Evolutionary conservation across 2,113 vertebrate genomes (phyloP).

Genomic region (Hemiprocne comata): DNA sequence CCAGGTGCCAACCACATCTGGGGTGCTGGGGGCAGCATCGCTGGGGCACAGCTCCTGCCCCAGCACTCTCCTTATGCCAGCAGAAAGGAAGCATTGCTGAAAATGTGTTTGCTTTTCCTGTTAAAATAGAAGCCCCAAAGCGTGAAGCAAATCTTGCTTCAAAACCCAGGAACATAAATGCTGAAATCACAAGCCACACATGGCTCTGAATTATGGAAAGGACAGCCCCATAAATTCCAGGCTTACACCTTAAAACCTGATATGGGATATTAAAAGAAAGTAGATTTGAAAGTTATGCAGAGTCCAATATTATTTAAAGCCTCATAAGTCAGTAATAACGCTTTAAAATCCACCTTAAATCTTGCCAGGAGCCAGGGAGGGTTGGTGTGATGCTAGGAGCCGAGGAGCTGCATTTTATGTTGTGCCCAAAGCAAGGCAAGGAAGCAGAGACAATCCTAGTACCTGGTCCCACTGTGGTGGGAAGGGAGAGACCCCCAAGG

Average conservation of each 20-base stretch:
- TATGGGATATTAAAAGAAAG: conserved; percentile 13
- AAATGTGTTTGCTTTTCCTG: not conserved
- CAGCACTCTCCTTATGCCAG: fast-evolving
- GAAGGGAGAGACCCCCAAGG: too few relatives aligned
- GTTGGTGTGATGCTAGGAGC: not conserved
- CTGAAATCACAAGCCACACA: not conserved
- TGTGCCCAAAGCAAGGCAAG: too few relatives aligned
- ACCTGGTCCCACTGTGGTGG: too few relatives aligned
- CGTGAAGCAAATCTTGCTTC: not conserved
- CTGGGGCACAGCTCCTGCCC: not conserved
- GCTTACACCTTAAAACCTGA: conserved; percentile 39
- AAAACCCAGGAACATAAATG: fast-evolving
- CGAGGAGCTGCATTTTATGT: not conserved
- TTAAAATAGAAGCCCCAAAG: not conserved
- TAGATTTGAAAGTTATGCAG: conserved; percentile 45
- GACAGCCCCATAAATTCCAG: conserved; percentile 28
- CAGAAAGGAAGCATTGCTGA: not conserved
- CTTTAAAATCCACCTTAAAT: conserved; percentile 42
- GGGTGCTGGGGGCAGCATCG: fast-evolving
- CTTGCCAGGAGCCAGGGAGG: not conserved
- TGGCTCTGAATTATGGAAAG: not conserved
- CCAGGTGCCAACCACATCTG: fast-evolving
- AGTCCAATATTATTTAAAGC: conserved; percentile 55
- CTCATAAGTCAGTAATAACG: conserved; percentile 33
- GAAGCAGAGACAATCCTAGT: too few relatives aligned